Evolutionary conservation across 2,113 vertebrate species (phyloP).

Genomic region (Bos javanicus): DNA sequence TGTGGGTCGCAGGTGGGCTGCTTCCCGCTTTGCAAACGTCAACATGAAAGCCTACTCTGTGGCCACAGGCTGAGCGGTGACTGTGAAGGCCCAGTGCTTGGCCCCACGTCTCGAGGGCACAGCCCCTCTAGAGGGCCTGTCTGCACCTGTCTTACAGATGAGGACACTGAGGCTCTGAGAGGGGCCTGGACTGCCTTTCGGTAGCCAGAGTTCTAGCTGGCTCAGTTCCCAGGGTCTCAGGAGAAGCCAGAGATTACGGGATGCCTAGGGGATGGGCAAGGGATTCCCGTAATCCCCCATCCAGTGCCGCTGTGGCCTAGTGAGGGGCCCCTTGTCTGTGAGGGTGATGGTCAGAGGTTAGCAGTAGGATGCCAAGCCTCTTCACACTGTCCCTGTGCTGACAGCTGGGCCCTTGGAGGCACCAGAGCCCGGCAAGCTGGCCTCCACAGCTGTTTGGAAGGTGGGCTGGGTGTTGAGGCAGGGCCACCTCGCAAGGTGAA

Average conservation of each 20-base stretch:
- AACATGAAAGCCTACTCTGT: accelerated
- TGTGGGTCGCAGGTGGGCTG: background rate
- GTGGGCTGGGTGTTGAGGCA: too few species aligned
- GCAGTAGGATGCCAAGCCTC: background rate
- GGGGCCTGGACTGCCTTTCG: accelerated
- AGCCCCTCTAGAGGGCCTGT: background rate
- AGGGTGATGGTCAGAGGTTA: background rate
- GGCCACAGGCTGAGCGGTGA: background rate
- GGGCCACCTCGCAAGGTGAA: background rate
- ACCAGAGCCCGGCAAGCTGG: too few species aligned
- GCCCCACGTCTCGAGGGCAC: background rate
- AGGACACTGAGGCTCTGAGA: background rate
- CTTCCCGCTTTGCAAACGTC: background rate
- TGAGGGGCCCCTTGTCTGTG: background rate
- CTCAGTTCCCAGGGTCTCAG: background rate
- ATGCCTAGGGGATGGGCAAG: background rate
- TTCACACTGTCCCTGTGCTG: background rate
- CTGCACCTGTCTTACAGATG: background rate
- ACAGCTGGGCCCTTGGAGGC: background rate
- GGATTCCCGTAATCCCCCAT: background rate
- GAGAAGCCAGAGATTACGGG: background rate
- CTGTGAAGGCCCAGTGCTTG: background rate
- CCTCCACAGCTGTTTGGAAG: background rate
- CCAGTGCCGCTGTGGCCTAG: background rate
- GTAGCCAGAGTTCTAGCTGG: background rate